phyloP scores from a whole-genome alignment of 2,797 vertebrate genomes.

The Sebastes taczanowskii region DNA sequence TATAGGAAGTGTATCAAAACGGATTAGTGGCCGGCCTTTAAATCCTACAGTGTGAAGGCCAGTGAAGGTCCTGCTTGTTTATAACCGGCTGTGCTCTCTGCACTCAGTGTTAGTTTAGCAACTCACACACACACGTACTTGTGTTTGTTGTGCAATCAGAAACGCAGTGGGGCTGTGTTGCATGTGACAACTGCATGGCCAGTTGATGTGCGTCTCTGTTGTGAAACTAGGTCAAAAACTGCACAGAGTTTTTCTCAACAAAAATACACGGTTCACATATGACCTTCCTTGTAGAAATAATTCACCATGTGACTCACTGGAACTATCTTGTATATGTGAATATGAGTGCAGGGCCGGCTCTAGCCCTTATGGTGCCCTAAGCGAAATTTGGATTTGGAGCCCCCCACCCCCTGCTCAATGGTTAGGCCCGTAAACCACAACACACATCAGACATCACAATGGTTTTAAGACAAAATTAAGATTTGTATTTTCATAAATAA shows the following conservation, averaged over 20 bases:
- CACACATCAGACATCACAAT: too few species aligned
- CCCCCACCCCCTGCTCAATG: too few species aligned
- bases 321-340: neutral
- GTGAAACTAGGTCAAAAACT: slow-evolving; percentile 9
- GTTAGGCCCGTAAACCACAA: too few species aligned
- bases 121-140: neutral
- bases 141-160: slow-evolving; percentile 17
- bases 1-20: slow-evolving; percentile 21
- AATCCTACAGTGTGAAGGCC: slow-evolving; percentile 40
- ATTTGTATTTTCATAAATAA: too few species aligned
- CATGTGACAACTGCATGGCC: slow-evolving; percentile 21
- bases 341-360: neutral
- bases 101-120: neutral
- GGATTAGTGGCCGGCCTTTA: slow-evolving; percentile 44
- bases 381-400: too few species aligned
- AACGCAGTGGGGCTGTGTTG: neutral
- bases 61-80: slow-evolving; percentile 2
- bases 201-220: neutral
- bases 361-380: too few species aligned
- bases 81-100: neutral
- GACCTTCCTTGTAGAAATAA: neutral
- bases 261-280: neutral
- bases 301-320: neutral
- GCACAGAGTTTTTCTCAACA: neutral
- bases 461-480: too few species aligned